phyloP scores from a whole-genome alignment of 2,797 vertebrate species.

The Botia almorhae region DNA sequence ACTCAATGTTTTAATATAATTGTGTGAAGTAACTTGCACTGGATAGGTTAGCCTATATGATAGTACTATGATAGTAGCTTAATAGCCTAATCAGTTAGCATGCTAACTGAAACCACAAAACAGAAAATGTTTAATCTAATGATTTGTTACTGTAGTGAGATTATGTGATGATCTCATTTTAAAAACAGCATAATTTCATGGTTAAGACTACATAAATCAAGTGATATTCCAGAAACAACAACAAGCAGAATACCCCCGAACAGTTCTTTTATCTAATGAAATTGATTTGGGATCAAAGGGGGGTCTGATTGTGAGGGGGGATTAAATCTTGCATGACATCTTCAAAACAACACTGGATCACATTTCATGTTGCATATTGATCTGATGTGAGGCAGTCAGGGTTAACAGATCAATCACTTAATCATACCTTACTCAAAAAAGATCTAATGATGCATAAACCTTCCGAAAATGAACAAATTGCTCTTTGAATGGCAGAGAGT shows the following conservation, averaged over 20 bases:
- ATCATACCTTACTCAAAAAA: constrained; percentile 36
- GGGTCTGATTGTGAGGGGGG: neutral
- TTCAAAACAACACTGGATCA: neutral
- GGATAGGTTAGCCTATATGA: neutral
- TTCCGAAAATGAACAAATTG: constrained; percentile 37
- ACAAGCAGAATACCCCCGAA: too few relatives aligned
- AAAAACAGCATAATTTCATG: too few relatives aligned
- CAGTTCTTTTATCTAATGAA: too few relatives aligned
- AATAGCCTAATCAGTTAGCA: too few relatives aligned
- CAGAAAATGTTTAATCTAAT: too few relatives aligned
- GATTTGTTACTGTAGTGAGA: too few relatives aligned
- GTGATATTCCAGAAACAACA: too few relatives aligned
- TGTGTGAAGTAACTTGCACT: neutral
- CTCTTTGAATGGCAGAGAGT: constrained; percentile 24
- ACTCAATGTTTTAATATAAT: neutral
- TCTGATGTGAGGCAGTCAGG: constrained; percentile 4
- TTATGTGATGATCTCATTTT: too few relatives aligned
- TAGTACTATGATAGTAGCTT: too few relatives aligned
- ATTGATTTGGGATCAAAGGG: neutral
- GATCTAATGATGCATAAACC: constrained; percentile 42
- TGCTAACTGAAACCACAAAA: too few relatives aligned
- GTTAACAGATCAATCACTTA: constrained; percentile 24
- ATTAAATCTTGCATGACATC: neutral
- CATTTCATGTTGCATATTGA: constrained; percentile 29
- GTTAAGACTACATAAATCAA: too few relatives aligned